Evolutionary conservation across 2,797 vertebrate species (phyloP).

Genomic region (Sebastiscus tertius): DNA sequence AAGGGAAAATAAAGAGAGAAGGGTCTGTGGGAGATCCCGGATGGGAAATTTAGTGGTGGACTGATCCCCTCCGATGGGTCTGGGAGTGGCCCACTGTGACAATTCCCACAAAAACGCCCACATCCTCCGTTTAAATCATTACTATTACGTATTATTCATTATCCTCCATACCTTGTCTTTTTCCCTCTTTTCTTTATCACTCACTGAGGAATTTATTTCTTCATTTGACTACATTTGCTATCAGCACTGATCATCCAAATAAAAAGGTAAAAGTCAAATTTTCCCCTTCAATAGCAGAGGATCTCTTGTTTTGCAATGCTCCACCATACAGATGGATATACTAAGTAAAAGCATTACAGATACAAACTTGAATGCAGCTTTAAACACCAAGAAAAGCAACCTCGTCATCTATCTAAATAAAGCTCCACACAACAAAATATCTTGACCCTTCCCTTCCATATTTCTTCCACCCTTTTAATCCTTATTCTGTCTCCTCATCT

Average conservation of each 20-base stretch:
- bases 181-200: no score
- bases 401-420: neutral
- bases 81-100: no score
- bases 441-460: neutral
- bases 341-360: neutral
- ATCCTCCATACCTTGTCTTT: no score
- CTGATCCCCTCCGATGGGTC: no score
- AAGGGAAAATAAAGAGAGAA: no score
- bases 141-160: no score
- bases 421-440: neutral
- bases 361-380: neutral
- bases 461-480: neutral
- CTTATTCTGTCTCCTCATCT: neutral
- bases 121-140: no score
- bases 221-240: neutral
- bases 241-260: neutral
- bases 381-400: neutral
- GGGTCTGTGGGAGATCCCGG: no score
- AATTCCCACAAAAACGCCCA: no score
- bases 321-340: neutral
- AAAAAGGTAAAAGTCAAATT: neutral
- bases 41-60: no score
- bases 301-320: slow-evolving; percentile 1
- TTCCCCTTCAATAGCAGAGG: neutral
- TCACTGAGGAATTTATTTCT: neutral